Percentiles rank a stretch among this genome's conserved stretches.
Conservation (phyloP, 2,797 vertebrate species). For the Peromyscus attwateri region DNA sequence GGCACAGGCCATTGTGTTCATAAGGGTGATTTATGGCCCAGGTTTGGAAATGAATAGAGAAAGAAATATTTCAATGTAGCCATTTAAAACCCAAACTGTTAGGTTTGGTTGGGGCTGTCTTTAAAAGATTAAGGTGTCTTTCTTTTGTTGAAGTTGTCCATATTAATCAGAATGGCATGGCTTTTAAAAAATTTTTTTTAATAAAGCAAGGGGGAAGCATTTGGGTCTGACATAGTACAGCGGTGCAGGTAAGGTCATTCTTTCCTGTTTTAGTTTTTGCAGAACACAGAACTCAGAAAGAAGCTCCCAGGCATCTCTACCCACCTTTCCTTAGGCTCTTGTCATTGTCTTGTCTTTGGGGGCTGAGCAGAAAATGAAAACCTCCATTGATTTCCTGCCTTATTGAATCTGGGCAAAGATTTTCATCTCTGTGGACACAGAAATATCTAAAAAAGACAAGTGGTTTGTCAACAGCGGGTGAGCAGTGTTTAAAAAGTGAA, state of each 20-base stretch:
- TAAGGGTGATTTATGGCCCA: constrained; percentile 77
- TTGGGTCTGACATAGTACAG: constrained; percentile 48
- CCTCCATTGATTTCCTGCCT: constrained; percentile 85
- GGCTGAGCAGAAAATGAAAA: constrained; percentile 83
- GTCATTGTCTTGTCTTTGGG: constrained; percentile 69
- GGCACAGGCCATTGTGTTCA: constrained; percentile 60
- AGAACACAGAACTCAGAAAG: constrained; percentile 49
- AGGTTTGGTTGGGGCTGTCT: constrained; percentile 57
- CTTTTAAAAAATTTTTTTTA: constrained; percentile 12
- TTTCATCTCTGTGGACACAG: constrained; percentile 67
- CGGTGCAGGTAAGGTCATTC: not conserved
- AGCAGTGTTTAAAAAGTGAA: constrained; percentile 66
- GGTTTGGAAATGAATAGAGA: constrained; percentile 76
- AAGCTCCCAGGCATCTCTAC: constrained; percentile 63
- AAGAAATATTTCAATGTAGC: constrained; percentile 79
- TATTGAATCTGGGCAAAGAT: constrained; percentile 76
- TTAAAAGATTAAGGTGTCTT: constrained; percentile 78
- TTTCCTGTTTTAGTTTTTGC: constrained; percentile 53
- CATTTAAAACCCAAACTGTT: constrained; percentile 72
- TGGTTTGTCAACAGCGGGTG: constrained; percentile 66
- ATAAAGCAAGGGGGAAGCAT: not conserved
- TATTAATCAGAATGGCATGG: constrained; percentile 65
- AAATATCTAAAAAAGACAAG: constrained; percentile 65
- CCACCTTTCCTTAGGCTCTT: constrained; percentile 51
- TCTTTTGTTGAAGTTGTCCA: constrained; percentile 64